phyloP scores from a whole-genome alignment of 1,140 invertebrate genomes.

The Drosophila repleta region DNA sequence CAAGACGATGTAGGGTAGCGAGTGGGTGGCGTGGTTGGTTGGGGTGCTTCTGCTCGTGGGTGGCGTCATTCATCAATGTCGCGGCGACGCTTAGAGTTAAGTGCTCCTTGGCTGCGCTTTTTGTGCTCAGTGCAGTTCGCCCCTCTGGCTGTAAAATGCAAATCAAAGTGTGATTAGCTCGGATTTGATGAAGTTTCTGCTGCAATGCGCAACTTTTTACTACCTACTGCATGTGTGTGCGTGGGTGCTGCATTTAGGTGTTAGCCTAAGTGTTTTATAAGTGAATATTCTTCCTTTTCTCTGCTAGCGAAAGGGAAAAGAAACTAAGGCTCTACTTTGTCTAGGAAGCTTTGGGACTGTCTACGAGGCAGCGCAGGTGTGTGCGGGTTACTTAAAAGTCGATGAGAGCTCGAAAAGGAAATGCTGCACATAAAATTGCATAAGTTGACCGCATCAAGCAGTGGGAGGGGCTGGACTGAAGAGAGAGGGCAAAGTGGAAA shows the following conservation, averaged over 20 bases:
- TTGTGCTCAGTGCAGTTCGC: constrained; percentile 56
- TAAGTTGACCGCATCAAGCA: not conserved
- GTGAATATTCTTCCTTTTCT: constrained; percentile 62
- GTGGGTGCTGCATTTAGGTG: constrained; percentile 54
- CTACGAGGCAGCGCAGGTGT: not conserved
- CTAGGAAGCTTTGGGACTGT: constrained; percentile 6
- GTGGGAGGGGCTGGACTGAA: not conserved
- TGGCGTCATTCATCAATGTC: constrained; percentile 76
- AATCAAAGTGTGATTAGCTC: constrained; percentile 82
- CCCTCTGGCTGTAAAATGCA: constrained; percentile 70
- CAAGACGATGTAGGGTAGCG: constrained; percentile 30
- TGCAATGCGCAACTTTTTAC: constrained; percentile 74
- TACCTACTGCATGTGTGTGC: constrained; percentile 23
- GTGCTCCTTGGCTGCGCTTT: constrained; percentile 70
- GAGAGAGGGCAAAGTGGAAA: not conserved
- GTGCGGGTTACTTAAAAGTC: not conserved
- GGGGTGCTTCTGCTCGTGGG: not conserved
- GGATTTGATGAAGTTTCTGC: constrained; percentile 79
- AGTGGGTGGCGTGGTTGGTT: not conserved
- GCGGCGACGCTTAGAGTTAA: constrained; percentile 68
- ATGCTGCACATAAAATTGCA: constrained; percentile 18
- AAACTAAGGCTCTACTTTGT: constrained; percentile 39
- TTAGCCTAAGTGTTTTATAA: constrained; percentile 74
- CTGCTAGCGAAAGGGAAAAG: constrained; percentile 7
- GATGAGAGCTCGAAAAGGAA: not conserved